Conservation (phyloP, 1,140 invertebrate genomes). For the Coptotermes formosanus region DNA sequence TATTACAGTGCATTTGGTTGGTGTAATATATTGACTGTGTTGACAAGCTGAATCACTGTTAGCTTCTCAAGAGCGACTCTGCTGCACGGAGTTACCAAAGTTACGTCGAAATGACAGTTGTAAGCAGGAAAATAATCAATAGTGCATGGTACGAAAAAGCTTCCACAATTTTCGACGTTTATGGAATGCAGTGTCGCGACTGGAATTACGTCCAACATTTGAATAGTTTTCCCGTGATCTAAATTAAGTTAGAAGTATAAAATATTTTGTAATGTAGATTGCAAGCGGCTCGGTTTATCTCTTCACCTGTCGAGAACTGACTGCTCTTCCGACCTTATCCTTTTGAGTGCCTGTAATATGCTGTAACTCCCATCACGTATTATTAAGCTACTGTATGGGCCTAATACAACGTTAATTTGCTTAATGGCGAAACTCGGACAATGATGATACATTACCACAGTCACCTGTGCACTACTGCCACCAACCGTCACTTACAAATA, state of each 20-base stretch:
- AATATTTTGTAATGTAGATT: neutral
- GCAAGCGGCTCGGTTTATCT: neutral
- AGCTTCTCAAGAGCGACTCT: too few relatives aligned
- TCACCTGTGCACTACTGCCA: neutral
- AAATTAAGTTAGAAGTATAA: neutral
- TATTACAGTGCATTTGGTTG: too few relatives aligned
- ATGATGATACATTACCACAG: slow-evolving; percentile 14
- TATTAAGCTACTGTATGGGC: neutral
- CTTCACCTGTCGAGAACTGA: neutral
- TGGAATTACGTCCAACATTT: neutral
- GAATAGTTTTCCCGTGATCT: neutral
- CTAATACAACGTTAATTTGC: slow-evolving; percentile 16
- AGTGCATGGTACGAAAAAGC: too few relatives aligned
- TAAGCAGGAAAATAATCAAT: too few relatives aligned
- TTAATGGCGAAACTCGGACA: slow-evolving; percentile 10
- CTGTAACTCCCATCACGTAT: neutral
- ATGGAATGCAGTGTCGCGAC: too few relatives aligned
- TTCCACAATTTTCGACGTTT: too few relatives aligned
- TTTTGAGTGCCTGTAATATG: neutral
- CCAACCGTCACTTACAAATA: slow-evolving; percentile 18
- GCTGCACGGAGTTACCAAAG: too few relatives aligned
- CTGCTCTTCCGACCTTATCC: neutral
- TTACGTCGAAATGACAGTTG: too few relatives aligned
- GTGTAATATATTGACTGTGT: too few relatives aligned
- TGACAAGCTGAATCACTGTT: too few relatives aligned